Evolutionary conservation across 2,797 vertebrate genomes (phyloP).

Genomic region (Anolis apletophallus): DNA sequence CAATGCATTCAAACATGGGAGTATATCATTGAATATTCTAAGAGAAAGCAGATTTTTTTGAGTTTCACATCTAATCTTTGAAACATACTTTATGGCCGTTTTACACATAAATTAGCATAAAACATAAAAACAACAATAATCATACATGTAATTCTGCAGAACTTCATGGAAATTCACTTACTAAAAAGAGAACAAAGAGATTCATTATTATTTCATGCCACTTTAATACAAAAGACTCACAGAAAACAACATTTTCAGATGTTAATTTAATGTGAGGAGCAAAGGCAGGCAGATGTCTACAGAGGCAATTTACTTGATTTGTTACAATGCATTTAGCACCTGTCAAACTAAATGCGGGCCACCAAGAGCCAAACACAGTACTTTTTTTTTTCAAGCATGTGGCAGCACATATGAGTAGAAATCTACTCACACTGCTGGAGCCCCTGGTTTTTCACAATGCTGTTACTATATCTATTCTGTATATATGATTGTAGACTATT

Average conservation of each 20-base stretch:
- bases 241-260: not conserved
- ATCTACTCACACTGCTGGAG: not conserved
- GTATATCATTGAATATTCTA: accelerated
- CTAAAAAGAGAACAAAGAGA: not conserved
- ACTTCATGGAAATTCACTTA: not conserved
- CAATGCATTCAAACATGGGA: not conserved
- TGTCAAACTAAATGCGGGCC: not conserved
- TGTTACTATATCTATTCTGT: not conserved
- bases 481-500: not conserved
- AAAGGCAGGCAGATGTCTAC: not conserved
- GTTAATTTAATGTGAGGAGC: not conserved
- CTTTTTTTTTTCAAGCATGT: not conserved
- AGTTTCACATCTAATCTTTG: slow-evolving; percentile 1
- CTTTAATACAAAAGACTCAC: not conserved
- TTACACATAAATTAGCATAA: not conserved
- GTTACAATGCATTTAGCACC: not conserved
- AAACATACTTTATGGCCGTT: slow-evolving; percentile 35
- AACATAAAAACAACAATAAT: too few relatives aligned
- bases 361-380: not conserved
- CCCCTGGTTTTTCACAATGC: not conserved
- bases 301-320: not conserved
- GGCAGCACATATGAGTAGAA: not conserved
- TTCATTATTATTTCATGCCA: not conserved
- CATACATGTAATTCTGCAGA: not conserved
- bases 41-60: slow-evolving; percentile 33